Evolutionary conservation across 2,113 vertebrate genomes (phyloP), one percentile per base, ranked within the genome.

Genomic region (Cololabis saira): DNA sequence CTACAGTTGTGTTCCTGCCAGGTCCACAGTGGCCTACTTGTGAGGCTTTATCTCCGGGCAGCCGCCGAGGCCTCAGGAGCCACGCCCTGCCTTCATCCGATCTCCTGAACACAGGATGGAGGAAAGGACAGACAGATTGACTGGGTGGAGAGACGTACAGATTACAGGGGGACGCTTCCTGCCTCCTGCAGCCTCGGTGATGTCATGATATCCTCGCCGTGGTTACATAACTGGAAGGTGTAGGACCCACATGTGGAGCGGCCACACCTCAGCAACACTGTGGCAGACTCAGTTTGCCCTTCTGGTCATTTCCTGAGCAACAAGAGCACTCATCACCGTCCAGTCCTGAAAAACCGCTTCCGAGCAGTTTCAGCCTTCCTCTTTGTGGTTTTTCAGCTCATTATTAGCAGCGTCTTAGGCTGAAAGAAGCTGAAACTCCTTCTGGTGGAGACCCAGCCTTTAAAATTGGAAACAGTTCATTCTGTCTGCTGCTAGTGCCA

Each of bases 351-450:
- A 37, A 51, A 18, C 82, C 72, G 71, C 87, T 83, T 86, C 86
- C 64, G 14, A 83, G 51, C 64, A 67, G 67, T 57, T 75, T 44
- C 58, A 57, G 67, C 22, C 59, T 53, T 56, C 68, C 58, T 82
- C 56, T 61, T 74, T 78, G 85, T 59, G 86, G 83, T 85, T 87
- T 85, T 61, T 85, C 68, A 61, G 76, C 76, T 86, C 74, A 82
- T 85, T 80, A 72, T 84, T 81, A 71, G 66, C 73, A 61, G 52
- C 1, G 44, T 85, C 66, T 78, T 69, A 47, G 55, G 55, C 47
- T 17, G 54, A 56, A 74, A 37, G 33, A 60, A 73, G 56, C 1
- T 68, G 74, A 82, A 86, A 77, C 74, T 27, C 22, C 42, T 64
- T 43, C 59, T 78, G 84, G 65, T 74, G 49, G 66, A 52, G 60